A percentile compares a stretch with the other conserved stretches of the same genome.
Evolutionary conservation across 64 coral and sea anemone genomes (phyloP).

Genomic region (Porites lutea): DNA sequence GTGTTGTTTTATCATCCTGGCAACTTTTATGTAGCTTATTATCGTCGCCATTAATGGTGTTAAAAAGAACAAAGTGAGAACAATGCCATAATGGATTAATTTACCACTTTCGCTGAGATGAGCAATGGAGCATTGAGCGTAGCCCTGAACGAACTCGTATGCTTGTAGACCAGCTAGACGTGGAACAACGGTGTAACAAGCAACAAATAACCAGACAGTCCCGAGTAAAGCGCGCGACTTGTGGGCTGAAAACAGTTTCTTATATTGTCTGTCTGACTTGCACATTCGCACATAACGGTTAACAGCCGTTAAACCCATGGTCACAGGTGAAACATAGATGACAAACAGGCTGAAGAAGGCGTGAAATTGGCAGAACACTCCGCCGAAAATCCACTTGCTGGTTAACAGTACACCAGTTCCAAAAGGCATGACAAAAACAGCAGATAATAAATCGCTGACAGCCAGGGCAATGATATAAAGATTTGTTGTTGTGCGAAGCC

Average conservation of each 20-base stretch:
- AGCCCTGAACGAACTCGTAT: constrained; percentile 20
- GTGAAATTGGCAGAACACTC: constrained; percentile 15
- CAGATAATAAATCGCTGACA: constrained; percentile 36
- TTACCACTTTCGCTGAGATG: constrained; percentile 45
- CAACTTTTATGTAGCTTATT: constrained; percentile 28
- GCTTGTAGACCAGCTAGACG: constrained; percentile 20
- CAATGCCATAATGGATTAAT: constrained; percentile 40
- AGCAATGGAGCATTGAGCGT: constrained; percentile 29
- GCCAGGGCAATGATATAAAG: constrained; percentile 47
- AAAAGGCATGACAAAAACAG: constrained; percentile 48
- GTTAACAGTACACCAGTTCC: neutral
- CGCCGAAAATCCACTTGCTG: constrained; percentile 3
- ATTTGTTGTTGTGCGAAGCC: constrained; percentile 27
- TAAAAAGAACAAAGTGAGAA: constrained; percentile 21
- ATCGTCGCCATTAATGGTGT: neutral
- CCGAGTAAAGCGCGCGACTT: constrained; percentile 13
- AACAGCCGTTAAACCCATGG: constrained; percentile 36
- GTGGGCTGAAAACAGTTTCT: neutral
- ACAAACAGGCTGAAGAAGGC: constrained; percentile 44
- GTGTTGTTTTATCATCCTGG: constrained; percentile 25
- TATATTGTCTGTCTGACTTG: constrained; percentile 32
- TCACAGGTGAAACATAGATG: constrained; percentile 35
- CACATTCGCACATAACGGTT: constrained; percentile 39
- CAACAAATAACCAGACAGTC: constrained; percentile 17
- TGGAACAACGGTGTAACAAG: constrained; percentile 21